Percentiles rank a stretch among this genome's conserved stretches.
Evolutionary conservation across 2,113 vertebrate species (phyloP).

Genomic region (Agelaius phoeniceus): DNA sequence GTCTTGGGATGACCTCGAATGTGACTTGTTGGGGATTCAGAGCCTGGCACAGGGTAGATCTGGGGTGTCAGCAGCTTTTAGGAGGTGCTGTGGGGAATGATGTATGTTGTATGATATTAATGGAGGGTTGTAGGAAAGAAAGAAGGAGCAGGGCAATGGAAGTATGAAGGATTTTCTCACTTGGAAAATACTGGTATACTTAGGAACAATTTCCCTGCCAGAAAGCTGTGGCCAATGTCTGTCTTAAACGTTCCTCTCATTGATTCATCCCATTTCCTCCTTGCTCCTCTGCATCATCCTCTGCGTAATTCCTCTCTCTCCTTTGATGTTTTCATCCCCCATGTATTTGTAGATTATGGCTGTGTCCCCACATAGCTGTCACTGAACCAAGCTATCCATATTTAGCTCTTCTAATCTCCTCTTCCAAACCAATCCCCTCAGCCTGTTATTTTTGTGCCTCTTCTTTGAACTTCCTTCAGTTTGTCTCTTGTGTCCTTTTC

Average conservation of each 20-base stretch:
- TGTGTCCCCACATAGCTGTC: background rate
- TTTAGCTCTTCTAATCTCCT: slow-evolving; percentile 33
- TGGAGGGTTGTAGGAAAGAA: background rate
- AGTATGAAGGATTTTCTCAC: background rate
- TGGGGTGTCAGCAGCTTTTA: background rate
- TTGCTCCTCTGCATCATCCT: background rate
- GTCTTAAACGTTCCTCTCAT: background rate
- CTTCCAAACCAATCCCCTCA: background rate
- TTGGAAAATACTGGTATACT: background rate
- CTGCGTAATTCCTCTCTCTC: background rate
- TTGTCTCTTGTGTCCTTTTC: background rate
- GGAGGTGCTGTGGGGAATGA: background rate
- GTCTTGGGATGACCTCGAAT: background rate
- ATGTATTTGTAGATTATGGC: background rate
- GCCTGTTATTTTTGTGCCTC: background rate
- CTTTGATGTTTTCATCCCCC: background rate
- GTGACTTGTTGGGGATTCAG: background rate
- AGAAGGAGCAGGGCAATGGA: background rate
- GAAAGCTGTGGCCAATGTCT: background rate
- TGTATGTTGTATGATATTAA: background rate
- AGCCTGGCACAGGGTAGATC: rapidly evolving
- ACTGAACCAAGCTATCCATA: background rate
- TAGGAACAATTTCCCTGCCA: background rate
- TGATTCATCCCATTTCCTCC: background rate
- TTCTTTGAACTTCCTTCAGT: background rate